These are phyloP conservation scores for Pangasius macronema DNA, from an alignment of 2,797 vertebrate species.

Conservation along the genomic window DNA sequence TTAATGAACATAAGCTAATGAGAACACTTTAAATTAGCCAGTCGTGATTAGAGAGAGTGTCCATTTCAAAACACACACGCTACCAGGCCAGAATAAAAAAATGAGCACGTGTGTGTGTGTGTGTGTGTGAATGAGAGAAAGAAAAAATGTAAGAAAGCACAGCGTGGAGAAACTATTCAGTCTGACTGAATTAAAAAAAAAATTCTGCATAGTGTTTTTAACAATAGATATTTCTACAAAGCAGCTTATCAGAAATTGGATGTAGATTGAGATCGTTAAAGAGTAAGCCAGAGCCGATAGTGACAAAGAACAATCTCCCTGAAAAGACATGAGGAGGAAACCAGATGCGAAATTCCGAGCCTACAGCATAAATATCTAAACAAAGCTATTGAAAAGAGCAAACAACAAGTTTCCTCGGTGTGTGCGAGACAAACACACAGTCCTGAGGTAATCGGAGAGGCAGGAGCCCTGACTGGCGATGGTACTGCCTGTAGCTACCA, in stretches of 20 bases:
- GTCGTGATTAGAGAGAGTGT: neutral
- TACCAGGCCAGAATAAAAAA: too few relatives aligned
- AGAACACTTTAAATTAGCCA: constrained; percentile 22
- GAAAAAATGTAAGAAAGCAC: constrained; percentile 16
- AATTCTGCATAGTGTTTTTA: neutral
- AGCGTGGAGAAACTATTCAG: neutral
- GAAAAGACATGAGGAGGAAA: neutral
- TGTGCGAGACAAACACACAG: constrained; percentile 59
- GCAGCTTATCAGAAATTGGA: neutral
- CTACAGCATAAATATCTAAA: constrained; percentile 77
- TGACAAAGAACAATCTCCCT: neutral
- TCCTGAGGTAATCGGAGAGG: constrained; percentile 71
- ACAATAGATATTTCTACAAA: neutral
- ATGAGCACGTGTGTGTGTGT: constrained; percentile 64
- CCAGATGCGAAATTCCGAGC: constrained; percentile 69
- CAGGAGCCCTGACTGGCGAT: constrained; percentile 36
- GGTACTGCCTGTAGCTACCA: neutral
- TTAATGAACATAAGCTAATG: constrained; percentile 24
- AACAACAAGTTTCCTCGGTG: constrained; percentile 60
- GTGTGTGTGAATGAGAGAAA: constrained; percentile 61
- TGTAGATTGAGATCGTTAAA: neutral
- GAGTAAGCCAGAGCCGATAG: neutral
- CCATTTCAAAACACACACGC: constrained; percentile 3
- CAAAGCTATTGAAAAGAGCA: constrained; percentile 75
- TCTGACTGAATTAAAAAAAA: neutral